Conservation (phyloP, 2,797 vertebrate species). For the Gambusia yucatana region DNA sequence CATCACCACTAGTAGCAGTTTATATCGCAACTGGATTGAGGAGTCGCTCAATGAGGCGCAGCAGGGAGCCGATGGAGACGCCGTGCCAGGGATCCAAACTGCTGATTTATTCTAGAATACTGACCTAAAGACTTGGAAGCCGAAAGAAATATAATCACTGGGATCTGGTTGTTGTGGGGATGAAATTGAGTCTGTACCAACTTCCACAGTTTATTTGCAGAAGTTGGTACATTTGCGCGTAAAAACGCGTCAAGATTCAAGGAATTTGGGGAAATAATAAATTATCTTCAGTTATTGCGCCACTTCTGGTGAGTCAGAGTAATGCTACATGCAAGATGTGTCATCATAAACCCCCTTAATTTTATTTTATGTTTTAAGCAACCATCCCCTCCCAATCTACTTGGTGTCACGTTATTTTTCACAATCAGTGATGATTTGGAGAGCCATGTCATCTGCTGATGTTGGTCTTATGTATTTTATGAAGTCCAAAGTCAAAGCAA, state of each 20-base stretch:
- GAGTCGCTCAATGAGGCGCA: not conserved
- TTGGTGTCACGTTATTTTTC: not conserved
- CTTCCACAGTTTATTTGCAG: not conserved
- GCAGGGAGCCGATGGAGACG: not conserved
- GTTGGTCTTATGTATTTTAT: not conserved
- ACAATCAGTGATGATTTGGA: not conserved
- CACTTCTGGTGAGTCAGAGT: not conserved
- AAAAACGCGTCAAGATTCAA: conserved; percentile 1
- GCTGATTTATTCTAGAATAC: not conserved
- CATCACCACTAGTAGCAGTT: not conserved
- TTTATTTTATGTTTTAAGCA: not conserved
- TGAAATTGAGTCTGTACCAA: not conserved
- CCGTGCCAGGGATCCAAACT: not conserved
- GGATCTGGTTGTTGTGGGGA: not conserved
- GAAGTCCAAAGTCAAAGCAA: not conserved
- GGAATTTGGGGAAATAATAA: not conserved
- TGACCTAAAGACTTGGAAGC: rapidly evolving
- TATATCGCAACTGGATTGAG: conserved; percentile 8
- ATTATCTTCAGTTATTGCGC: not conserved
- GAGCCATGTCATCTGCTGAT: not conserved
- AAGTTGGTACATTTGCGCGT: not conserved
- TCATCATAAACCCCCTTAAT: not conserved
- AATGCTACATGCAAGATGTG: not conserved
- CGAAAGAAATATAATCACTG: not conserved
- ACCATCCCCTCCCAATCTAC: not conserved